A percentile compares a stretch with the other conserved stretches of the same genome.
Evolutionary conservation across 37 sponge, comb jelly and placozoan species (phyloP).

Genomic region (Mnemiopsis leidyi): DNA sequence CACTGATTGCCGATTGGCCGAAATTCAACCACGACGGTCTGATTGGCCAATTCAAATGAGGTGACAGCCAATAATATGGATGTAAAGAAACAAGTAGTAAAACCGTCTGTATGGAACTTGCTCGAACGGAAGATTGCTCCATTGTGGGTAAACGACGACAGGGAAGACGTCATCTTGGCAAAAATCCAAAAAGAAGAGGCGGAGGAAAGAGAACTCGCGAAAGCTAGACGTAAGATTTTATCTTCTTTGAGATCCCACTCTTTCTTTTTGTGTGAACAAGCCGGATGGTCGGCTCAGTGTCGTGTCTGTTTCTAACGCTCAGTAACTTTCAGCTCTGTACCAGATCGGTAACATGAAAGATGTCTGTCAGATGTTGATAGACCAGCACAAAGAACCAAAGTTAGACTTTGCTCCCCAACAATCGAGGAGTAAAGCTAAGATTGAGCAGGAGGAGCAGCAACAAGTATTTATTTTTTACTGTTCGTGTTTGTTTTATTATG

Average conservation of each 20-base stretch:
- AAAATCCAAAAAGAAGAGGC: slow-evolving; percentile 60
- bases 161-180: slow-evolving; percentile 45
- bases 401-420: not conserved
- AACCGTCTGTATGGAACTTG: slow-evolving; percentile 57
- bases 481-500: too few species aligned
- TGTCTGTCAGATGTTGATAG: slow-evolving; percentile 25
- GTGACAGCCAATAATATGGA: not conserved
- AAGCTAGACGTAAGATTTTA: slow-evolving; percentile 24
- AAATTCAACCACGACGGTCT: not conserved
- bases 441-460: slow-evolving; percentile 36
- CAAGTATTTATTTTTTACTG: too few species aligned
- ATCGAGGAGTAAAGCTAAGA: not conserved
- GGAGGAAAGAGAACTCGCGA: slow-evolving; percentile 39
- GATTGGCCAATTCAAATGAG: not conserved
- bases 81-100: not conserved
- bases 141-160: slow-evolving; percentile 60
- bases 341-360: slow-evolving; percentile 63
- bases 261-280: too few species aligned
- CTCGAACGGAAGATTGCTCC: slow-evolving; percentile 40
- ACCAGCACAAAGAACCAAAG: slow-evolving; percentile 14
- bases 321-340: not conserved
- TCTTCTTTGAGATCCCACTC: too few species aligned
- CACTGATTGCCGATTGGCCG: not conserved
- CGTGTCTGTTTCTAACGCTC: too few species aligned
- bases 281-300: too few species aligned